Percentiles rank a stretch among this genome's conserved stretches.
Conservation (phyloP, 1,140 invertebrate genomes). For the Arion vulgaris region DNA sequence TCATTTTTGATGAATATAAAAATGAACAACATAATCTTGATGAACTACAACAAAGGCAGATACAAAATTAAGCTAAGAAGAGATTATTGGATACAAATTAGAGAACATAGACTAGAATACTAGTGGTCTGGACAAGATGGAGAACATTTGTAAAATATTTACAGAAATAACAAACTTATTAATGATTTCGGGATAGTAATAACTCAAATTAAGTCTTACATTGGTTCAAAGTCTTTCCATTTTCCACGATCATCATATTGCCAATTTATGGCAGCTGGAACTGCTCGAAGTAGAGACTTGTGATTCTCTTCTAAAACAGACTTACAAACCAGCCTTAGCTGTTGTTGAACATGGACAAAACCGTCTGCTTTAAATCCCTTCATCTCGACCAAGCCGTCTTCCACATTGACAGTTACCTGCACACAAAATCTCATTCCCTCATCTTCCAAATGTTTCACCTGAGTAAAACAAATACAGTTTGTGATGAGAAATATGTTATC, state of each 20-base stretch:
- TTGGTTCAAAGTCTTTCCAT: slow-evolving; percentile 17
- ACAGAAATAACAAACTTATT: too few relatives aligned
- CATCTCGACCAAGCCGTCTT: neutral
- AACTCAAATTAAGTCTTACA: too few relatives aligned
- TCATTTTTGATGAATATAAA: too few relatives aligned
- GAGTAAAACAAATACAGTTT: neutral
- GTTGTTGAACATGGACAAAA: neutral
- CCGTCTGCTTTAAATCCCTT: neutral
- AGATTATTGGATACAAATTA: too few relatives aligned
- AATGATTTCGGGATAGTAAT: too few relatives aligned
- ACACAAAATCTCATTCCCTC: neutral
- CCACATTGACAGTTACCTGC: neutral
- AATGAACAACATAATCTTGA: too few relatives aligned
- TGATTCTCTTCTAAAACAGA: slow-evolving; percentile 2
- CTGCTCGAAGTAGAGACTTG: neutral
- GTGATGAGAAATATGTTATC: too few relatives aligned
- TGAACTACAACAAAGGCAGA: too few relatives aligned
- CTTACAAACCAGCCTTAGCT: neutral
- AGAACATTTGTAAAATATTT: too few relatives aligned
- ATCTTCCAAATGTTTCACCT: neutral
- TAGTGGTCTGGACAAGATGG: too few relatives aligned
- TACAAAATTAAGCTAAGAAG: too few relatives aligned
- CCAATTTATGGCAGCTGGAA: neutral
- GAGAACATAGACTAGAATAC: too few relatives aligned
- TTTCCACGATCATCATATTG: neutral